These are phyloP conservation scores for Lepidochitona cinerea DNA, from an alignment of 2,888 invertebrate species.

Conservation along the genomic window DNA sequence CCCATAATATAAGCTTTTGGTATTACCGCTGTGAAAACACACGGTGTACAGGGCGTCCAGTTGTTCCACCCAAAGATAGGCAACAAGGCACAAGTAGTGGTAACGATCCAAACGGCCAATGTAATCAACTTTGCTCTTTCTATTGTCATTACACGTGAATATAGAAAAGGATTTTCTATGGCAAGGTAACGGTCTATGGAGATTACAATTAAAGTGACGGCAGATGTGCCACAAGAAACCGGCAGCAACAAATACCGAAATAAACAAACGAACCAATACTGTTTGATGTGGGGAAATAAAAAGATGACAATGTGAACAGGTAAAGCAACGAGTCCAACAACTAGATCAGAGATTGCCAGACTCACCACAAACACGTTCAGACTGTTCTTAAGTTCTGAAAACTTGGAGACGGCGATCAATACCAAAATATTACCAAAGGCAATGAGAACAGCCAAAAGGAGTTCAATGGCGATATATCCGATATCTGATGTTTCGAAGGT, in stretches of 20 bases:
- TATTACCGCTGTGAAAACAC: background rate
- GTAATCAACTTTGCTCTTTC: background rate
- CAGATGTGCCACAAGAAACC: background rate
- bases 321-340: background rate
- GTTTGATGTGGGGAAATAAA: background rate
- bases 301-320: background rate
- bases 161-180: background rate
- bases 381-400: background rate
- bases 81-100: background rate
- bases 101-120: background rate
- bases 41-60: background rate
- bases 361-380: background rate
- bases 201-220: background rate
- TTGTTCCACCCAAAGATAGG: background rate
- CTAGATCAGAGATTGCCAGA: background rate
- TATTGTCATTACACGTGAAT: background rate
- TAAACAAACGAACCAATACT: background rate
- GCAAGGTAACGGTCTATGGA: background rate
- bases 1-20: background rate
- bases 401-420: background rate
- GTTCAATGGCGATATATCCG: background rate
- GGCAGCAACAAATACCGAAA: background rate
- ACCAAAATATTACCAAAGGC: background rate
- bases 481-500: background rate
- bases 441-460: background rate